Evolutionary conservation across 2,797 vertebrate genomes (phyloP), one percentile per base, ranked within the genome.

Genomic region (Atherinosoma microstoma): DNA sequence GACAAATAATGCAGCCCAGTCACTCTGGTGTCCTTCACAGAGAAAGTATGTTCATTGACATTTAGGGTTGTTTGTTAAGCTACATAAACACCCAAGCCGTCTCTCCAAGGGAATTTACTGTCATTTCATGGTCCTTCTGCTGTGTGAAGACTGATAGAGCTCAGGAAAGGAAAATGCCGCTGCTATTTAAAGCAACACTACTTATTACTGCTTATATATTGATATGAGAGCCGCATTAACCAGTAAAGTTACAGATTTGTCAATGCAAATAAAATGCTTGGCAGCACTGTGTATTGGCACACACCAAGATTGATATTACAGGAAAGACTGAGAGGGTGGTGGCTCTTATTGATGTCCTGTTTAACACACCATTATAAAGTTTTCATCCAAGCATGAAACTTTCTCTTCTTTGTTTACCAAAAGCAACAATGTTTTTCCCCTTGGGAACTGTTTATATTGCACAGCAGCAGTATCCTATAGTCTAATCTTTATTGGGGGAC

Each of bases 11-110:
- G 78, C 87, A 87, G 78, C 82, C 83, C 82, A 90, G 85, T 90
- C 89, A 88, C 88, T 92, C 90, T 84, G 83, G 83, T 92, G 94
- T 92, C 94, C 94, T 95, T 95, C 93, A 94, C 84, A 82, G 87
- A 88, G 74, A 70, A 91, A 92, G 92, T 94, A 86, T 82, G 80
- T 84, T 87, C 89, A 85, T 72, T 94, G 94, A 94, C 91, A 94
- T 94, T 94, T 93, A 89, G 90, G 87, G 71, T 86, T 90, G 90
- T 93, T 90, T 94, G 88, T 91, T 89, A 90, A 76, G 76, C 79
- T 77, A 79, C 87, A 85, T 85, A 87, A 93, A 91, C 87, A 86
- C 69, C 59, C 73, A 32, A 88, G 80, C 78, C 29, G 47, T 76
- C 83, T 79, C 84, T 82, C 75, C 20, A 24, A 80, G 82, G 78